Evolutionary conservation across 2,888 invertebrate species (phyloP).

Genomic region (Agrotis clavis): DNA sequence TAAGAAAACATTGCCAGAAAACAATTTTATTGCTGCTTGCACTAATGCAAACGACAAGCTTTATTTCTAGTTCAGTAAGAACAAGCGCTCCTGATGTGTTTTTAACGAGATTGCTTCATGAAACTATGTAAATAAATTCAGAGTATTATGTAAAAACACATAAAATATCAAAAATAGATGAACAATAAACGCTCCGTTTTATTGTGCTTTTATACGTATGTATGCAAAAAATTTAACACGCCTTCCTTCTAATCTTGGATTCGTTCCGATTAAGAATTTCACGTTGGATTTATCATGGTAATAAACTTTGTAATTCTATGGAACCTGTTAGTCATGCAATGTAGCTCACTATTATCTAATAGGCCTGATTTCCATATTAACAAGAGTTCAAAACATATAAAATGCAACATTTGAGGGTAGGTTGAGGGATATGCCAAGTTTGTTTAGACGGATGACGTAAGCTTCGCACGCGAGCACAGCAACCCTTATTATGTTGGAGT

Average conservation of each 20-base stretch:
- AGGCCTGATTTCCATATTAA: conserved; percentile 38
- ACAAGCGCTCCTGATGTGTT: conserved; percentile 40
- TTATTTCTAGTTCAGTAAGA: conserved; percentile 22
- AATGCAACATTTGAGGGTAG: conserved; percentile 37
- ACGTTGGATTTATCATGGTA: conserved; percentile 29
- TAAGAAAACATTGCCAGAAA: conserved; percentile 18
- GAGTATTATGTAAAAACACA: conserved; percentile 51
- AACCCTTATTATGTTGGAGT: conserved; percentile 62
- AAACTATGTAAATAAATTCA: conserved; percentile 49
- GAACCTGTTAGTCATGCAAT: conserved; percentile 20
- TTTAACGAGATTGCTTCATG: conserved; percentile 54
- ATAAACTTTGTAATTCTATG: conserved; percentile 31
- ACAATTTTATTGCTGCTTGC: conserved; percentile 22
- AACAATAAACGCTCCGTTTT: conserved; percentile 57
- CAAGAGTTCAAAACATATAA: conserved; percentile 12
- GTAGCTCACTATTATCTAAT: conserved; percentile 33
- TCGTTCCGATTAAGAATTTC: conserved; percentile 33
- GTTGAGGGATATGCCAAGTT: conserved; percentile 64
- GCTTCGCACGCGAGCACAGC: conserved; percentile 71
- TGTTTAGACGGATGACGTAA: conserved; percentile 74
- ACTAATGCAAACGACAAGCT: conserved; percentile 34
- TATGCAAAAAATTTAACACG: conserved; percentile 33
- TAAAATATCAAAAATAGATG: conserved; percentile 56
- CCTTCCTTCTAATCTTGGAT: conserved; percentile 34
- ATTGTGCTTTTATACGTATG: conserved; percentile 50